Conservation (phyloP, 2,797 vertebrate genomes). For the Labroides dimidiatus region DNA sequence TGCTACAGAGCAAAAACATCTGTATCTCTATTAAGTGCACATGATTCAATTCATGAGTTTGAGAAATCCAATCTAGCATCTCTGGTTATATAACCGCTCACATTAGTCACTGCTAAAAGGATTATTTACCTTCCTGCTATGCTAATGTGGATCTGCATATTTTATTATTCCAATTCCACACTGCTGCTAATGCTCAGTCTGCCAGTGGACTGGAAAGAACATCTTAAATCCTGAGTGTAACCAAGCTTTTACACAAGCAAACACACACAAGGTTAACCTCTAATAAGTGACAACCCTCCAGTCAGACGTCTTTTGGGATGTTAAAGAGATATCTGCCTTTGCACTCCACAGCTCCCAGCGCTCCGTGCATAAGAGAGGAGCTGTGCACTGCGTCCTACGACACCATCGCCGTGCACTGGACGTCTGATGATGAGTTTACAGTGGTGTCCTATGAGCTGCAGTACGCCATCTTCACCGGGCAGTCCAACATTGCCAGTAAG, state of each 20-base stretch:
- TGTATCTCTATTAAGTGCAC: conserved; percentile 1
- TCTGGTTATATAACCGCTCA: conserved; percentile 35
- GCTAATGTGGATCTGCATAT: conserved; percentile 41
- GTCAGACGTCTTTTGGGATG: neutral
- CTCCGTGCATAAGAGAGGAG: conserved; percentile 94
- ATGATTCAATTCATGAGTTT: conserved; percentile 3
- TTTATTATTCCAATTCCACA: conserved; percentile 13
- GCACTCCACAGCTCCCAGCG: conserved; percentile 88
- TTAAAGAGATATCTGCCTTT: neutral
- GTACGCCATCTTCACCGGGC: conserved; percentile 97
- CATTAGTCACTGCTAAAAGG: conserved; percentile 31
- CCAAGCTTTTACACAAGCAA: conserved; percentile 45
- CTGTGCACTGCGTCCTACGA: conserved; percentile 97
- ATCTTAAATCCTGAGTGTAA: conserved; percentile 44
- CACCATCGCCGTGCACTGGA: conserved; percentile 98
- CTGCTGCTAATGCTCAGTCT: conserved; percentile 54
- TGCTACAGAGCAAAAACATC: too few relatives aligned
- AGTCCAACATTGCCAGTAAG: conserved; percentile 97
- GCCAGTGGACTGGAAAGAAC: conserved; percentile 54
- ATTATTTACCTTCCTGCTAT: conserved; percentile 3
- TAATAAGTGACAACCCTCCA: conserved; percentile 18
- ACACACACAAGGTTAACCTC: conserved; percentile 38
- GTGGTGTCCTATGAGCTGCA: conserved; percentile 99
- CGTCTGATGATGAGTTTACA: conserved; percentile 96
- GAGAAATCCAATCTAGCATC: conserved; percentile 23